Evolutionary conservation across 1,140 invertebrate genomes (phyloP).

Genomic region (Lordiphosa stackelbergi): DNA sequence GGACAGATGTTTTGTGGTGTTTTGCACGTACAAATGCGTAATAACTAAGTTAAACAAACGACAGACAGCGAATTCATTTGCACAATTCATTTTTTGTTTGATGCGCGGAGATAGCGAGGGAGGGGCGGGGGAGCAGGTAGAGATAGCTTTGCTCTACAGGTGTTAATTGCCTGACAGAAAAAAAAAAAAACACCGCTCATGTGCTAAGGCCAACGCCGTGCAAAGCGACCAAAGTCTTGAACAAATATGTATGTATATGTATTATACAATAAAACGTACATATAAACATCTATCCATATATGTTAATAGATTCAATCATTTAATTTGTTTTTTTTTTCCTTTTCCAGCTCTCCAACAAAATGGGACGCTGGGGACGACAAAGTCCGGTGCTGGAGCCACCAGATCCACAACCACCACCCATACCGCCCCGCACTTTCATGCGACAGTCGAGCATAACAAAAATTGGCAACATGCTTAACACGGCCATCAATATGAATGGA

Average conservation of each 20-base stretch:
- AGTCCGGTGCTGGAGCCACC: slow-evolving; percentile 67
- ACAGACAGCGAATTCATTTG: slow-evolving; percentile 45
- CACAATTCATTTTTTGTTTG: slow-evolving; percentile 55
- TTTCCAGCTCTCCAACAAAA: slow-evolving; percentile 25
- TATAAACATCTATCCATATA: slow-evolving; percentile 23
- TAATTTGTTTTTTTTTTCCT: slow-evolving; percentile 34
- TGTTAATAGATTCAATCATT: slow-evolving; percentile 63
- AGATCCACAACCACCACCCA: slow-evolving; percentile 63
- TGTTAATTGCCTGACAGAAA: slow-evolving; percentile 62
- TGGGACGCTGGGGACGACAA: slow-evolving; percentile 74
- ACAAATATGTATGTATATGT: slow-evolving; percentile 29
- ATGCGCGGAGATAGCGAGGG: slow-evolving; percentile 13
- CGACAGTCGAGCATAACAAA: slow-evolving; percentile 83
- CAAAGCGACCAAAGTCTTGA: slow-evolving; percentile 31
- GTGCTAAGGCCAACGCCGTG: slow-evolving; percentile 28
- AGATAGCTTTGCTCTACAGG: slow-evolving; percentile 30
- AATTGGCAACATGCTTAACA: slow-evolving; percentile 83
- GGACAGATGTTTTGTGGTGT: slow-evolving; percentile 38
- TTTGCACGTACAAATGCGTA: slow-evolving; percentile 37
- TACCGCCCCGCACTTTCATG: slow-evolving; percentile 79
- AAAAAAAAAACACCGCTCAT: slow-evolving; percentile 52
- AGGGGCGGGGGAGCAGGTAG: slow-evolving; percentile 1
- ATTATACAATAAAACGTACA: slow-evolving; percentile 51
- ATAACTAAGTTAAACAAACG: slow-evolving; percentile 56
- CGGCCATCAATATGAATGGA: slow-evolving; percentile 80